Percentiles rank a stretch among this genome's conserved stretches.
Evolutionary conservation across 2,888 invertebrate genomes (phyloP).

Genomic region (Empis livida): DNA sequence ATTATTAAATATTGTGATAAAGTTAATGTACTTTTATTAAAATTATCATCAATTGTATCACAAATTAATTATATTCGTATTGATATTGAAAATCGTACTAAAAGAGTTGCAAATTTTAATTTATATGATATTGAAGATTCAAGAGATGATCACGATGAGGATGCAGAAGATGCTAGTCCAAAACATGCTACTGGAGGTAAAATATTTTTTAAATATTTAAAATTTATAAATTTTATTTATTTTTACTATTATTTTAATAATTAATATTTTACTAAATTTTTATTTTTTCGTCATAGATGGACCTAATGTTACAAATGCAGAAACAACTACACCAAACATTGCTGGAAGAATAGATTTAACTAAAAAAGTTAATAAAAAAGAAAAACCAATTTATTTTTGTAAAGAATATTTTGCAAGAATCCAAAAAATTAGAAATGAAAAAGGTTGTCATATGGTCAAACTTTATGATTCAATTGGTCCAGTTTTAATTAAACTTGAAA

Average conservation of each 20-base stretch:
- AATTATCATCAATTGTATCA: slow-evolving; percentile 48
- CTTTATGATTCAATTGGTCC: slow-evolving; percentile 72
- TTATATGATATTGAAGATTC: slow-evolving; percentile 29
- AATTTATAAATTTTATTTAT: neutral
- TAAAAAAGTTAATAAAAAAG: neutral
- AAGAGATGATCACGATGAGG: neutral
- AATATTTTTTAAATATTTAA: neutral
- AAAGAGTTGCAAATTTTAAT: slow-evolving; percentile 43
- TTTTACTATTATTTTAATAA: too few relatives aligned
- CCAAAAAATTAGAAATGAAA: slow-evolving; percentile 52
- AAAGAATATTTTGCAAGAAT: slow-evolving; percentile 54
- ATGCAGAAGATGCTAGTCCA: neutral
- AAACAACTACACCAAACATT: neutral
- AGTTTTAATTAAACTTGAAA: slow-evolving; percentile 73
- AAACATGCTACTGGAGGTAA: too few relatives aligned
- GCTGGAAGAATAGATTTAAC: neutral
- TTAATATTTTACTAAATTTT: too few relatives aligned
- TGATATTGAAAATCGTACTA: slow-evolving; percentile 45
- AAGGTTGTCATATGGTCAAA: slow-evolving; percentile 51
- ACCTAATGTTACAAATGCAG: neutral
- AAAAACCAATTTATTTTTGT: slow-evolving; percentile 18
- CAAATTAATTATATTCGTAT: slow-evolving; percentile 56
- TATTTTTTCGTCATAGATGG: too few relatives aligned
- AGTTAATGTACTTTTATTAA: slow-evolving; percentile 45
- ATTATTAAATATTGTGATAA: slow-evolving; percentile 57